A percentile compares a stretch with the other conserved stretches of the same genome.
Conservation (phyloP, 2,888 invertebrate species). For the Muscina levida region DNA sequence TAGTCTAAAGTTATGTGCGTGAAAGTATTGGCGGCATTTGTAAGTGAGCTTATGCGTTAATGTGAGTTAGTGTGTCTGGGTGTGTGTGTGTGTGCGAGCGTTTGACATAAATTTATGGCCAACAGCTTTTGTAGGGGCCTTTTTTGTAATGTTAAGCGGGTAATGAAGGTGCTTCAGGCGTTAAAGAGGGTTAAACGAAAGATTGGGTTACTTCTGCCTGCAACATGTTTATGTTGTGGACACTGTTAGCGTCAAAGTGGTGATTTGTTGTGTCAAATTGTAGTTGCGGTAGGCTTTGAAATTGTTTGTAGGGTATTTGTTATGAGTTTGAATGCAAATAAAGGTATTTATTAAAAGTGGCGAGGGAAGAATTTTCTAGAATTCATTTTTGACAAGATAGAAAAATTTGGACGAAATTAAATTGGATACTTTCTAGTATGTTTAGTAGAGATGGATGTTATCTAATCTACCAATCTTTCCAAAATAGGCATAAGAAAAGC, state of each 20-base stretch:
- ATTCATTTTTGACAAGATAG: too few species aligned
- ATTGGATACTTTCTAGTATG: too few species aligned
- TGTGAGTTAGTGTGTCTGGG: conserved; percentile 2
- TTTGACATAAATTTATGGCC: conserved; percentile 56
- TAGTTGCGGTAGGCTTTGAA: neutral
- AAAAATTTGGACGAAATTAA: too few species aligned
- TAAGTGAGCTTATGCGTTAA: neutral
- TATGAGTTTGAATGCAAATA: too few species aligned
- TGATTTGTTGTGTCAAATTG: conserved; percentile 36
- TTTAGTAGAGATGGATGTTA: too few species aligned
- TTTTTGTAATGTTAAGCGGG: neutral
- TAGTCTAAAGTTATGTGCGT: conserved; percentile 72
- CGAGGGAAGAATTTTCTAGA: too few species aligned
- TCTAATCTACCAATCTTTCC: too few species aligned
- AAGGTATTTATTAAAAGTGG: too few species aligned
- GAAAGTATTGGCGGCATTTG: conserved; percentile 63
- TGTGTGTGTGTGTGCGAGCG: too few species aligned
- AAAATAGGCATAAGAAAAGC: too few species aligned
- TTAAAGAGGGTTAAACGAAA: neutral
- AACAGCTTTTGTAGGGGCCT: conserved; percentile 15
- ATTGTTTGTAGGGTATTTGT: too few species aligned
- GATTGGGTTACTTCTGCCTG: neutral
- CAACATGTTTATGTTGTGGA: conserved; percentile 1
- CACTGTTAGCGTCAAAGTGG: neutral
- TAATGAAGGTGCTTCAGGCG: neutral